Conservation (phyloP, 2,888 invertebrate genomes). For the Tipula unca region DNA sequence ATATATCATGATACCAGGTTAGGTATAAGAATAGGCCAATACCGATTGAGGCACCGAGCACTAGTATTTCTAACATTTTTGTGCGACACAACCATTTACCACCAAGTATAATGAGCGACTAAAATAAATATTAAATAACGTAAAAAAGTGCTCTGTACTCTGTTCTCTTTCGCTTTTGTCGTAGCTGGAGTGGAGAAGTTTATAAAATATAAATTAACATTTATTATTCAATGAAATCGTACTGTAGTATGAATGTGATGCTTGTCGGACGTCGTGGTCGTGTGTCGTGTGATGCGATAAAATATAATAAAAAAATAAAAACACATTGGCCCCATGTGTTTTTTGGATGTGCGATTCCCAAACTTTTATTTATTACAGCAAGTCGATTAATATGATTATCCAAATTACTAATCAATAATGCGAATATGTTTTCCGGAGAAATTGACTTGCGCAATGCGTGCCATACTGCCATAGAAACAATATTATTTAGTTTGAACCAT, state of each 20-base stretch:
- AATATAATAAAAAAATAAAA: no score
- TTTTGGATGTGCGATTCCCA: neutral
- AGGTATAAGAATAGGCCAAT: slow-evolving; percentile 26
- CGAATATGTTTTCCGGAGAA: no score
- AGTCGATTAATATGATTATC: neutral
- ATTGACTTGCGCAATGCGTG: no score
- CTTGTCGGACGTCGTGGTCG: no score
- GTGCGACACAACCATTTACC: neutral
- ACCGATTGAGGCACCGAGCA: neutral
- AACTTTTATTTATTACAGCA: neutral
- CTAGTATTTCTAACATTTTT: neutral
- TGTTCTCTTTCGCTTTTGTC: neutral
- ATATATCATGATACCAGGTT: slow-evolving; percentile 30
- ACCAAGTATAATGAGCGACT: neutral
- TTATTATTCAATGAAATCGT: neutral
- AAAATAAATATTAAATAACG: no score
- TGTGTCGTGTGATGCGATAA: neutral
- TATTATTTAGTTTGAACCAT: no score
- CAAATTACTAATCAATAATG: no score
- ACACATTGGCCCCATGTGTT: neutral
- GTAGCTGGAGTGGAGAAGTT: no score
- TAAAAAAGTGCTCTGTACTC: no score
- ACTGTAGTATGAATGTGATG: neutral
- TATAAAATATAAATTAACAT: no score
- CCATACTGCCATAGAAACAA: no score